Conservation (phyloP, 2,113 vertebrate species). For the Xenopus laevis region DNA sequence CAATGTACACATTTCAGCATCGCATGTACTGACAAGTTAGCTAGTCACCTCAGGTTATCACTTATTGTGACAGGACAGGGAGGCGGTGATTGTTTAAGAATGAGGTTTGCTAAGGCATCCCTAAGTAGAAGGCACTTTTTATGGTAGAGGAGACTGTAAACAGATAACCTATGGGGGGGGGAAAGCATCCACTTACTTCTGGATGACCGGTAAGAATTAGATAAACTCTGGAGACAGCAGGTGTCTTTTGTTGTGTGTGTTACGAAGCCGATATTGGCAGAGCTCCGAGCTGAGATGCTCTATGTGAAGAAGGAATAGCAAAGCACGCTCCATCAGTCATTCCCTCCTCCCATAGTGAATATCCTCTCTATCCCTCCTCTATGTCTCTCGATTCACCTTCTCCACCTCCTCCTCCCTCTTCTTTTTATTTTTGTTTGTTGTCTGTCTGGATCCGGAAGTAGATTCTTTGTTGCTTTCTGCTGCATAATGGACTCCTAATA, state of each 20-base stretch:
- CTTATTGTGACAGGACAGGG: constrained; percentile 5
- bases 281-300: constrained; percentile 41
- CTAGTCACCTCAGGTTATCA: neutral
- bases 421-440: neutral
- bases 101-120: constrained; percentile 17
- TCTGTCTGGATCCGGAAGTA: too few species aligned
- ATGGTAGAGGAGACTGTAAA: neutral
- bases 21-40: constrained; percentile 3
- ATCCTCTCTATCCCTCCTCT: neutral
- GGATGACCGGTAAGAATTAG: constrained; percentile 11
- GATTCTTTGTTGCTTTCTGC: too few species aligned
- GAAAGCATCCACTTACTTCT: constrained; percentile 24
- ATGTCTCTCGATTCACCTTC: constrained; percentile 17
- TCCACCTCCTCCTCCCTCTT: constrained; percentile 39
- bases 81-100: constrained; percentile 11
- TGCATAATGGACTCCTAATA: neutral
- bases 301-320: constrained; percentile 19
- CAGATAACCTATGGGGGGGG: neutral
- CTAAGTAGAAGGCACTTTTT: constrained; percentile 2
- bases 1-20: neutral
- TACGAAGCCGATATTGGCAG: constrained; percentile 47
- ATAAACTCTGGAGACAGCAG: constrained; percentile 40
- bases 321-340: constrained; percentile 10
- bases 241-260: constrained; percentile 43
- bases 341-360: neutral